A percentile compares a stretch with the other conserved stretches of the same genome.
phyloP scores from a whole-genome alignment of 1,140 invertebrate genomes.

The Stenopsyche tienmushanensis region DNA sequence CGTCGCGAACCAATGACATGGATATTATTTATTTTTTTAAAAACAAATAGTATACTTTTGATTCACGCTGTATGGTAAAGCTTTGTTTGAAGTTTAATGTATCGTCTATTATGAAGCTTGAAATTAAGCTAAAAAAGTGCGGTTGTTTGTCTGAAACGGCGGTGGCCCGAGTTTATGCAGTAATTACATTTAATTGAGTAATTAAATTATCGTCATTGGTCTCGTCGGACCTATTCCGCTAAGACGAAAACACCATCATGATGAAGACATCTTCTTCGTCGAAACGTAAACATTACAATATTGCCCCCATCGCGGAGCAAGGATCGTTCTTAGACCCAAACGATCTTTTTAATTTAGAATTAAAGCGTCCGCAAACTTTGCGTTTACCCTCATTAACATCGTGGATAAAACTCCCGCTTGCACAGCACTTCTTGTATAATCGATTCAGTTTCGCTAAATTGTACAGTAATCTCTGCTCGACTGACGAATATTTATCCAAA shows the following conservation, averaged over 20 bases:
- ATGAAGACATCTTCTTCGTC: background rate
- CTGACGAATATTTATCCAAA: too few relatives aligned
- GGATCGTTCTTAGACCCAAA: conserved; percentile 4
- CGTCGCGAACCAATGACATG: too few relatives aligned
- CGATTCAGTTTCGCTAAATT: background rate
- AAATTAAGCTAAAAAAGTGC: background rate
- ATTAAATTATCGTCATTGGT: conserved; percentile 33
- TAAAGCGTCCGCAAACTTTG: conserved; percentile 16
- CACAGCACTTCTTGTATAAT: too few relatives aligned
- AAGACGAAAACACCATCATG: conserved; percentile 15
- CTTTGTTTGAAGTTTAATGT: too few relatives aligned
- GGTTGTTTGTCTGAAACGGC: conserved; percentile 4
- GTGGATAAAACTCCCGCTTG: background rate
- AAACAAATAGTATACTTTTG: too few relatives aligned
- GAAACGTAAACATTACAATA: conserved; percentile 15
- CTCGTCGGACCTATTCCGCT: conserved; percentile 22
- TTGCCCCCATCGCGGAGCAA: conserved; percentile 3
- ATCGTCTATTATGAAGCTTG: background rate
- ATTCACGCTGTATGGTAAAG: too few relatives aligned
- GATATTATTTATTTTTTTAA: too few relatives aligned
- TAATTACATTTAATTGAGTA: conserved; percentile 30
- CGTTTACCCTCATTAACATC: conserved; percentile 3
- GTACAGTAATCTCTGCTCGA: background rate
- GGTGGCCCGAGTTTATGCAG: conserved; percentile 3
- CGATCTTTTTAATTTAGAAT: conserved; percentile 17